A percentile compares a stretch with the other conserved stretches of the same genome.
Conservation (phyloP, 2,113 vertebrate genomes). For the Elgaria multicarinata region DNA sequence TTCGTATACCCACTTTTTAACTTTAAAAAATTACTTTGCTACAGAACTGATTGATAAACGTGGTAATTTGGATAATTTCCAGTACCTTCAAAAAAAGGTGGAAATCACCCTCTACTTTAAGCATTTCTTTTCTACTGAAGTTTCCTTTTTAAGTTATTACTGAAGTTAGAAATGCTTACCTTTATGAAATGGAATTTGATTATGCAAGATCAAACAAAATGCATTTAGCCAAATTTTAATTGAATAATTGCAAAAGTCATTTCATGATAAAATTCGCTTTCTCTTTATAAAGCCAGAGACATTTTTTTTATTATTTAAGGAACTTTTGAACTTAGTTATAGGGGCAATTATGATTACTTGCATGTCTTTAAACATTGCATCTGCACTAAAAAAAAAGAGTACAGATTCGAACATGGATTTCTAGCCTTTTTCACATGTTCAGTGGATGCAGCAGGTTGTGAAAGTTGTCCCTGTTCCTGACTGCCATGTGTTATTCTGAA, state of each 20-base stretch:
- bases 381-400: neutral
- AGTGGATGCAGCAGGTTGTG: neutral
- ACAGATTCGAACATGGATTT: neutral
- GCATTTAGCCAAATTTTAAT: neutral
- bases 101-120: neutral
- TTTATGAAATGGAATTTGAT: neutral
- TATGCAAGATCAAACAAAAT: neutral
- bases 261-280: neutral
- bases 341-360: neutral
- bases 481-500: neutral
- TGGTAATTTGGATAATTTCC: neutral
- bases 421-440: neutral
- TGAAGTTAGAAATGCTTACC: accelerated
- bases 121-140: neutral
- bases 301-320: neutral
- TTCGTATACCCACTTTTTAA: neutral
- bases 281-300: neutral
- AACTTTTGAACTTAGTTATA: neutral
- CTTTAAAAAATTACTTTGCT: neutral
- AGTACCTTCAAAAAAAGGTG: neutral
- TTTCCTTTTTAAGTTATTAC: neutral
- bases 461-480: neutral
- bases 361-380: accelerated
- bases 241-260: neutral
- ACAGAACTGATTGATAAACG: neutral